These are phyloP conservation scores for Okamejei kenojei DNA, from an alignment of 2,797 vertebrate species.

Conservation along the genomic window DNA sequence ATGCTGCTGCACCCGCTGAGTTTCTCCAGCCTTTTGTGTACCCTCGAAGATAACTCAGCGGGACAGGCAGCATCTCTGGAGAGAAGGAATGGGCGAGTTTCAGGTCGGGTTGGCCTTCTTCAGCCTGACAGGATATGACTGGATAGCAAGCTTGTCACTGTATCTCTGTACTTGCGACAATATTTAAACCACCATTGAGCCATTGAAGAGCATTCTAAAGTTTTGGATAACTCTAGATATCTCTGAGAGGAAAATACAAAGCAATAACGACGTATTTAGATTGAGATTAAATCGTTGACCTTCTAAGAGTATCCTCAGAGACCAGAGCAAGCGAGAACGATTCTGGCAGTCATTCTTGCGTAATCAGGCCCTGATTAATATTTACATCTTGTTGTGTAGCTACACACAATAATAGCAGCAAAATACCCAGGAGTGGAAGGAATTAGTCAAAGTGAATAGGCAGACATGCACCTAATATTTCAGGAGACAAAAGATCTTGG, in stretches of 20 bases:
- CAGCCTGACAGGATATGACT: too few species aligned
- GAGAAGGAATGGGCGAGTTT: too few species aligned
- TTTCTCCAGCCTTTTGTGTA: too few species aligned
- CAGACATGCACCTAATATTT: background rate
- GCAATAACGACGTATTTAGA: background rate
- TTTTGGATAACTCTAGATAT: background rate
- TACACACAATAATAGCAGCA: conserved; percentile 4
- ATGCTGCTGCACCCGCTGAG: too few species aligned
- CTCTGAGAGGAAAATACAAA: background rate
- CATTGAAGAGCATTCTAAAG: background rate
- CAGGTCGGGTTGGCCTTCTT: too few species aligned
- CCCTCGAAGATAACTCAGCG: too few species aligned
- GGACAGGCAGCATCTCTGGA: too few species aligned
- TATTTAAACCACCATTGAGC: too few species aligned
- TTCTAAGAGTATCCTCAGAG: background rate
- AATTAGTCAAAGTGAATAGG: conserved; percentile 35
- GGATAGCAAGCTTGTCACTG: too few species aligned
- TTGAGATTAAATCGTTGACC: conserved; percentile 28
- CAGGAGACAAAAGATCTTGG: too few species aligned
- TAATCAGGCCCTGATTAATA: conserved; percentile 27
- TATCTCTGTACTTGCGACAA: too few species aligned
- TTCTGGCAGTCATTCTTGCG: conserved; percentile 2
- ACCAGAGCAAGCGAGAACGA: background rate
- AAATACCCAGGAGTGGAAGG: background rate
- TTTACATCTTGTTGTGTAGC: conserved; percentile 18